Base-by-base conservation (phyloP, 2,797 vertebrate genomes). In the Coluber constrictor region DNA sequence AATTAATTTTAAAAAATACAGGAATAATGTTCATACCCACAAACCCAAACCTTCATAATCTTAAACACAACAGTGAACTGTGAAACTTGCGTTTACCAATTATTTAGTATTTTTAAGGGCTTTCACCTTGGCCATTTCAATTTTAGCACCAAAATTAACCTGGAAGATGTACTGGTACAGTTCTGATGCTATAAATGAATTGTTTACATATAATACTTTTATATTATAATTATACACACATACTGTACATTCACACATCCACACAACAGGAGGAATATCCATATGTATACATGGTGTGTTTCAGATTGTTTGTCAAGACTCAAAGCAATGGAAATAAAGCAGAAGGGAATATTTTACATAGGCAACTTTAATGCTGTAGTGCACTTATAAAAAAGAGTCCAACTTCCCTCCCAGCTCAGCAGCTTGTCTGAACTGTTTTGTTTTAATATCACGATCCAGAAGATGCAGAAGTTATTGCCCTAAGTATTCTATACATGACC, bases 401-500 rank as follows among this genome's bases (percentile, higher is more conserved):
- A 97, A 97, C 97, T 96, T 97, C 95, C 96, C 96, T 97, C 97
- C 97, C 96, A 97, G 96, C 97, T 97, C 97, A 98, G 98, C 98
- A 98, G 96, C 98, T 97, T 96, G 94, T 96, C 96, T 97, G 95
- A 91, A 55, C 94, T 96, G 93, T 93, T 90, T 92, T 95, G 94
- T 95, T 97, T 97, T 96, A 98, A 98, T 97, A 97, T 96, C 98
- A 97, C 98, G 98, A 98, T 98, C 98, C 97, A 98, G 98, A 98
- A 98, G 98, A 98, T 98, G 98, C 98, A 98, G 98, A 98, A 98
- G 98, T 99, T 99, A 99, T 98, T 99, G 99, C 99, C 93, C 98
- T 99, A 98, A 99, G 98, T 98, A 97, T 97, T 98, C 98, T 99
- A 99, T 98, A 99, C 98, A 98, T 98, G 98, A 98, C 98, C 97